Evolutionary conservation across 2,797 vertebrate species (phyloP), one percentile per base, ranked within the genome.

Genomic region (Podarcis lilfordi): DNA sequence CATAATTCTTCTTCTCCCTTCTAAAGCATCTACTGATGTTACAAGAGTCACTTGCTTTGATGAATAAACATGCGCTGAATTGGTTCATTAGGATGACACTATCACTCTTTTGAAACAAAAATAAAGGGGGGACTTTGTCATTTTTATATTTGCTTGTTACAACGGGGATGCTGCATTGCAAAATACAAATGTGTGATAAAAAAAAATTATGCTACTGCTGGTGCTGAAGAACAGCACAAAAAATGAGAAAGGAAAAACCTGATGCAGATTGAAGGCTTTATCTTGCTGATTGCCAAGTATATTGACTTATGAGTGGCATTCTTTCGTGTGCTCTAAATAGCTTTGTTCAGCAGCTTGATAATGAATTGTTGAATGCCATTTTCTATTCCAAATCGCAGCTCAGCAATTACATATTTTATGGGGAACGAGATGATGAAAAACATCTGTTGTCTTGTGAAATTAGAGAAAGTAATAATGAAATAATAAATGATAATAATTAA

Each of bases 111-210:
- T 71, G 5, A 25, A 71, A 71, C 27, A 27, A 21, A 86, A 91
- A 91, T 92, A 90, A 37, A 25, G 61, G 27, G 29, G 43, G 69
- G 5, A 27, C 15, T 88, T 88, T 87, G 91, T 90, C 92, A 89
- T 95, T 92, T 93, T 92, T 91, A 59, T 92, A 92, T 93, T 93
- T 92, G 76, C 82, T 85, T 90, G 88, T 90, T 94, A 93, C 87
- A 94, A 91, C 90, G 94, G 92, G 77, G 90, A 87, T 95, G 80
- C 75, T 93, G 84, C 84, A 91, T 92, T 91, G 88, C 71, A 93
- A 94, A 95, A 92, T 80, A 88, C 21, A 90, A 91, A 17, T 79
- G n/a, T 55, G 29, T 79, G 85, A 76, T 23, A 86, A 92, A 81
- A 86, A 86, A 91, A 94, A 91, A 50, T 43, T 72, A 9, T 86